phyloP scores from a whole-genome alignment of 2,113 vertebrate species.

The Saguinus midas region DNA sequence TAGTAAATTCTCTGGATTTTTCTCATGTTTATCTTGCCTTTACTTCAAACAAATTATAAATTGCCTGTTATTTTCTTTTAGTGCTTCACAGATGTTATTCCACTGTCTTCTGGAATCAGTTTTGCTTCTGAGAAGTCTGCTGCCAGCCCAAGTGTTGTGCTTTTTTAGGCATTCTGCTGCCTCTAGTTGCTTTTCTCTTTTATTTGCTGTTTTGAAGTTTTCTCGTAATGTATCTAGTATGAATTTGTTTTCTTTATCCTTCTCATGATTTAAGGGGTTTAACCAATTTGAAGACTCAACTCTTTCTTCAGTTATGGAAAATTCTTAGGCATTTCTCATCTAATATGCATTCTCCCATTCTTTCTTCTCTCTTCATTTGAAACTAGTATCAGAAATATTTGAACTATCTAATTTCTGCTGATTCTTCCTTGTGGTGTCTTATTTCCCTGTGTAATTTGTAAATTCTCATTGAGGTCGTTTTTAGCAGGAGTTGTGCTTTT shows the following conservation, averaged over 20 bases:
- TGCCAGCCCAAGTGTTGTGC: not conserved
- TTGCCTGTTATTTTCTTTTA: not conserved
- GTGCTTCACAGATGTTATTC: not conserved
- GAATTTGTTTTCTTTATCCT: constrained; percentile 4
- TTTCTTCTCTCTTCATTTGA: not conserved
- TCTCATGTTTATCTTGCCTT: constrained; percentile 20
- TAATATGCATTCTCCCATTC: not conserved
- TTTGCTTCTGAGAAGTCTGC: constrained; percentile 1
- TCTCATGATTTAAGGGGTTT: not conserved
- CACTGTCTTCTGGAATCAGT: constrained; percentile 38
- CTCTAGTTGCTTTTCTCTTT: constrained; percentile 1
- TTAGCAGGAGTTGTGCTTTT: not conserved
- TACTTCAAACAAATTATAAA: not conserved
- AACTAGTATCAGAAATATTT: not conserved
- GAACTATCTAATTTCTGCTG: not conserved
- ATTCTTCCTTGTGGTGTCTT: not conserved
- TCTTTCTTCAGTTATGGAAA: not conserved
- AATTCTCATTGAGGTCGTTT: not conserved
- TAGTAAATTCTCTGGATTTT: not conserved
- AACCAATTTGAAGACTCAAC: not conserved
- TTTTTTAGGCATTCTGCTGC: not conserved
- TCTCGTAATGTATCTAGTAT: not conserved
- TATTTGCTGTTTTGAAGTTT: constrained; percentile 5
- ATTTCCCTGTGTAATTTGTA: not conserved
- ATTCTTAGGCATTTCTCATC: not conserved